phyloP scores from a whole-genome alignment of 2,113 vertebrate species.

The Trematomus loennbergii region DNA sequence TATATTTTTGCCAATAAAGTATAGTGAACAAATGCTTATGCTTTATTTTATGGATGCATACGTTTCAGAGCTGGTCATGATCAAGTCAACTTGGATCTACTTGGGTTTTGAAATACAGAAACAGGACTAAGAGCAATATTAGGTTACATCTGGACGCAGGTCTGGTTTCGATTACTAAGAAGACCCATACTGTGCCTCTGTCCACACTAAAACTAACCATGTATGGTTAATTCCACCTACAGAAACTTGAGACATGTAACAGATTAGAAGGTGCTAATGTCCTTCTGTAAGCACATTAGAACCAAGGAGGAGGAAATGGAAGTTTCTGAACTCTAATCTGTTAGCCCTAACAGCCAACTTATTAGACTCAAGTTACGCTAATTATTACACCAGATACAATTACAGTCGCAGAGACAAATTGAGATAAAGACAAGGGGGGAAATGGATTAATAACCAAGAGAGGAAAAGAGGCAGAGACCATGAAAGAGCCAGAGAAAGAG shows the following conservation, averaged over 20 bases:
- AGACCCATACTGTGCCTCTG: too few relatives aligned
- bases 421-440: conserved; percentile 6
- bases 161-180: background rate
- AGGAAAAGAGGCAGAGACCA: conserved; percentile 3
- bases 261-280: background rate
- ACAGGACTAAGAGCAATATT: background rate
- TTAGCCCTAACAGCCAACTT: conserved; percentile 40
- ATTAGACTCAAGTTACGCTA: conserved; percentile 48
- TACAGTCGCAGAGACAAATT: conserved; percentile 49
- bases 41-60: background rate
- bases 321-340: conserved; percentile 44
- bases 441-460: conserved; percentile 28
- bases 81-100: background rate
- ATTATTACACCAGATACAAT: conserved; percentile 61
- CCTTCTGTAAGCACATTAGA: background rate
- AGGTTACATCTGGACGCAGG: background rate
- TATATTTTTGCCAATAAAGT: background rate
- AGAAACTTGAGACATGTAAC: background rate
- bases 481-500: conserved; percentile 14
- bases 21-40: background rate
- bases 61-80: background rate
- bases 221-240: background rate
- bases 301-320: conserved; percentile 24
- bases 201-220: background rate
- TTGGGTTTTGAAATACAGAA: background rate